Base-by-base conservation (phyloP, 2,888 invertebrate species). In the Acanthosoma haemorrhoidale region DNA sequence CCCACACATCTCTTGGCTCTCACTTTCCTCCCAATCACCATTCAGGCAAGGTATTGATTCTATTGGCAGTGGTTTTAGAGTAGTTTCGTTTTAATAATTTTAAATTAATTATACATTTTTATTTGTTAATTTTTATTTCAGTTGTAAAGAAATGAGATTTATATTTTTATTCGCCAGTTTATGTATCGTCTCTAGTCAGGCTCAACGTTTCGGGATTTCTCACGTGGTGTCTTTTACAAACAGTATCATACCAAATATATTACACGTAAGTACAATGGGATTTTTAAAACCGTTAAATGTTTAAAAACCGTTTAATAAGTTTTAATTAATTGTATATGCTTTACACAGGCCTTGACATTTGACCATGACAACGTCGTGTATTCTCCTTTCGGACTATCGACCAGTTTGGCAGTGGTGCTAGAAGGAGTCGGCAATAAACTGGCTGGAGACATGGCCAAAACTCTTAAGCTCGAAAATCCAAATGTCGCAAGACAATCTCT, bases 301-400 rank as follows among this genome's bases (percentile, higher is more conserved):
- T 5, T 51, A 51, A 2, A 13, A 51, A 25, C 13, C 4, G 21
- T 1, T 29, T 13, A 25, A 2, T 51, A 21, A n/a, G 6, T 18
- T 1, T 11, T 34, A 16, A 59, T 59, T 59, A 11, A 32, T 5
- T 15, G 4, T 59, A 15, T 1, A 59, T 1, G 4, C n/a, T 3
- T 15, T 58, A 51, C 51, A n/a, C 63, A 77, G 77, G 73, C 74
- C 11, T 70, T 76, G 38, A 74, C 75, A 9, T 69, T 68, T 2
- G 75, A 75, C 2, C 63, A 75, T n/a, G 76, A 76, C n/a, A 78
- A 78, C 69, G 71, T 77, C 43, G 76, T 78, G 6, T 73, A 77
- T 59, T 75, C 77, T 4, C 77, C 78, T 9, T 76, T 77, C 38
- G 77, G 77, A 6, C 72, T 77, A 32, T 75, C 77, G 0, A 75